Base-by-base conservation (phyloP, 2,888 invertebrate genomes). In the Diarsia brunnea region DNA sequence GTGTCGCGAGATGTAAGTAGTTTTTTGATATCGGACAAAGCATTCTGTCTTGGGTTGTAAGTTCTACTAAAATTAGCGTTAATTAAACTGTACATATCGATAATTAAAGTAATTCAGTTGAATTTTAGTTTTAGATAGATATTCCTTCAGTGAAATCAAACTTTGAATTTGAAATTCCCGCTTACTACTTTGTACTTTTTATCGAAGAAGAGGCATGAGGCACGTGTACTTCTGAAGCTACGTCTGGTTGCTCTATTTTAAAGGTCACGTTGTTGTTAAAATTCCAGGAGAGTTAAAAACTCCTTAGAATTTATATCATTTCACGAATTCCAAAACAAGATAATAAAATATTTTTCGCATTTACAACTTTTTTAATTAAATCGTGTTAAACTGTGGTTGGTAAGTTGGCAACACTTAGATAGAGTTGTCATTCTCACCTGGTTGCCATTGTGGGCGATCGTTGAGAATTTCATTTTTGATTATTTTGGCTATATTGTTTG, bases 1-100 rank as follows among this genome's bases (percentile, higher is more conserved):
- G 93, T 93, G 72, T 96, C 96, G 31, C 96, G 92, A 55, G 94
- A 95, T 69, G 95, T 95, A 49, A 96, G 82, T 60, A 96, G 84
- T 79, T 95, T 91, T 90, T 96, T 96, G 78, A 96, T 94, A 82
- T 95, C 94, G 8, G 95, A 92, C 67, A 96, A 89, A 63, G 94
- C 95, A 90, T 96, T 96, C 87, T 94, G 93, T 71, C 90, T 92
- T 38, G 96, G 96, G 88, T 95, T 96, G 77, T 96, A 96, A 61
- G 93, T 95, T 87, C 93, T 91, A 79, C 89, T 95, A 82, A 94
- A 96, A 86, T 93, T 95, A 3, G 93, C 85, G 82, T 95, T 95
- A 14, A 96, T 88, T 82, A 96, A 92, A 87, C 90, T 94, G 67
- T 91, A 91, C 96, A 96, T 96, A 72, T 64, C 78, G n/a, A 63